These are phyloP conservation scores for Caenorhabditis wallacei DNA, from an alignment of 2,888 invertebrate genomes.

Conservation along the genomic window DNA sequence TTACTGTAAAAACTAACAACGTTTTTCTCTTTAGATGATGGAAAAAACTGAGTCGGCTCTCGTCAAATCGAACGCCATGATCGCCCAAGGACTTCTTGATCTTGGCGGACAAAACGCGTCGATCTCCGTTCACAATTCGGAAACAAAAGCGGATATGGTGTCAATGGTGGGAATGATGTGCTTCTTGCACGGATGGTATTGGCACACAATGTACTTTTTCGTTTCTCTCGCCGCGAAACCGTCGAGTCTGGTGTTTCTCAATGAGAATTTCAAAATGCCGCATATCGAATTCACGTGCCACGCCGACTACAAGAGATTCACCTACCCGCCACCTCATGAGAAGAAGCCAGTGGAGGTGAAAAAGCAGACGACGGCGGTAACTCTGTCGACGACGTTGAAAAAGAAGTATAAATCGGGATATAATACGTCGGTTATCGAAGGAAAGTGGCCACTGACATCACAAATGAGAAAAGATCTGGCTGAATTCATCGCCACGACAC, in stretches of 20 bases:
- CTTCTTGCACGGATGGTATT: slow-evolving; percentile 66
- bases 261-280: slow-evolving; percentile 56
- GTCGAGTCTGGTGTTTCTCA: slow-evolving; percentile 50
- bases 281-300: slow-evolving; percentile 36
- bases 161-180: slow-evolving; percentile 65
- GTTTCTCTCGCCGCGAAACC: slow-evolving; percentile 60
- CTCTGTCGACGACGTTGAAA: too few species aligned
- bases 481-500: too few species aligned
- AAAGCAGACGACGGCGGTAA: too few species aligned
- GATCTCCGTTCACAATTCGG: slow-evolving; percentile 48
- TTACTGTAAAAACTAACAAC: too few species aligned
- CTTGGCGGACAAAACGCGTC: slow-evolving; percentile 63
- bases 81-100: slow-evolving; percentile 60
- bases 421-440: too few species aligned
- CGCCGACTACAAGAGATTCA: too few species aligned
- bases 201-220: slow-evolving; percentile 66
- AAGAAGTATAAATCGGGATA: too few species aligned
- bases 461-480: too few species aligned
- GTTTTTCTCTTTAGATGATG: too few species aligned
- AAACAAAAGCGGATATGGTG: slow-evolving; percentile 57
- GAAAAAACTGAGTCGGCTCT: slow-evolving; percentile 54
- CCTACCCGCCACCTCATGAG: too few species aligned
- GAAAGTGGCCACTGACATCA: too few species aligned
- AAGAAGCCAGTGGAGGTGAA: too few species aligned
- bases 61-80: slow-evolving; percentile 56